Evolutionary conservation across 2,113 vertebrate genomes (phyloP), one percentile per base, ranked within the genome.

Genomic region (Plotosus lineatus): DNA sequence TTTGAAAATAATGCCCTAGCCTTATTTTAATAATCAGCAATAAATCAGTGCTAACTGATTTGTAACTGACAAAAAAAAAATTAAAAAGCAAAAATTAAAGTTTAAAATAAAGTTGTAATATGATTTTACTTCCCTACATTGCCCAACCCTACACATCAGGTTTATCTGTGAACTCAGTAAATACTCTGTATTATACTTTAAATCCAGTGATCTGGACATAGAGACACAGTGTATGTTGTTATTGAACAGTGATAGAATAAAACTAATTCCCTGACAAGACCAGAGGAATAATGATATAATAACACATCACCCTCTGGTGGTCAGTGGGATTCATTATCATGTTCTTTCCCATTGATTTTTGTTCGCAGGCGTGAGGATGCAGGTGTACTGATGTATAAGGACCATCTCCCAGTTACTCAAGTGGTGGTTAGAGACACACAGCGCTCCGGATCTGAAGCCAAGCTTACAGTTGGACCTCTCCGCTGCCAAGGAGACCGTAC

Each of bases 401-500:
- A 98, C 66, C 97, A 99, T 82, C 86, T 99, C 44, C 98, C 98
- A 0, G 95, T 99, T 77, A 95, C 88, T 85, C 95, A 97, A 84
- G 93, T 99, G 50, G 94, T 96, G 3, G 92, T 98, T 53, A 96
- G 96, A 75, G 98, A 99, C 1, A 87, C 93, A 0, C 89, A 93
- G 83, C 91, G 97, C 23, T 90, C 94, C 40, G 96, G 96, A 19
- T 99, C 98, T 6, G 97, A 98, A 87, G 96, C 97, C 84, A 98
- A 96, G 80, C 86, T 99, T 86, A 95, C 95, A 0, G 90, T 99
- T 44, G 97, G 96, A 1, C 95, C 97, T 0, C 92, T 99, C 10
- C 94, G 90, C 77, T 99, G 97, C 83, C 94, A 95, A 81, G 98
- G 97, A 88, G 96, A 98, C 88, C 89, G 98, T 99, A 90, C 97